phyloP scores from a whole-genome alignment of 2,797 vertebrate genomes.

The Clarias pachynema region DNA sequence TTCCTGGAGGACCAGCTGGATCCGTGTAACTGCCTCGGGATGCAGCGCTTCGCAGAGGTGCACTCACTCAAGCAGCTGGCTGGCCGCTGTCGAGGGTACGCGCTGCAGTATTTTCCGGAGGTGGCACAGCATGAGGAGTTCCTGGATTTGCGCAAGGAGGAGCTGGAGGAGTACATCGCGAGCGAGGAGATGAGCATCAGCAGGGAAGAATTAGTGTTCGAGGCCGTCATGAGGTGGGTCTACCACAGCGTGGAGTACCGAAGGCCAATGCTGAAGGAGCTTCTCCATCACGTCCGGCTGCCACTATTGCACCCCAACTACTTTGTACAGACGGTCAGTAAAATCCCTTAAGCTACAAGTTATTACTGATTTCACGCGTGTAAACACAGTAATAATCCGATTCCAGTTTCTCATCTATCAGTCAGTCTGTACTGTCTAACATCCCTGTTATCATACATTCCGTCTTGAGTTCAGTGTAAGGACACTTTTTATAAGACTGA shows the following conservation, averaged over 20 bases:
- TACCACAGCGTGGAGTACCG: slow-evolving; percentile 85
- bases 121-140: slow-evolving; percentile 96
- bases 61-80: slow-evolving; percentile 93
- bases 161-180: slow-evolving; percentile 91
- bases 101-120: slow-evolving; percentile 88
- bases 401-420: background rate
- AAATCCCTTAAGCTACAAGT: background rate
- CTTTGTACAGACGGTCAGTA: slow-evolving; percentile 95
- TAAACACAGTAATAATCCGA: background rate
- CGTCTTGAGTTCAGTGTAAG: background rate
- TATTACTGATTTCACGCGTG: background rate
- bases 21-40: slow-evolving; percentile 96
- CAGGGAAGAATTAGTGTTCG: slow-evolving; percentile 95
- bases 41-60: slow-evolving; percentile 92
- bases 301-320: slow-evolving; percentile 96
- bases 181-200: slow-evolving; percentile 89
- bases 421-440: background rate
- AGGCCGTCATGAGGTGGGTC: slow-evolving; percentile 96
- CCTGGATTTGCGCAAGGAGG: slow-evolving; percentile 88
- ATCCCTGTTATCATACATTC: background rate
- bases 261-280: slow-evolving; percentile 85
- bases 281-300: slow-evolving; percentile 91
- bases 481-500: background rate
- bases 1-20: slow-evolving; percentile 97
- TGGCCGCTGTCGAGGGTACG: slow-evolving; percentile 87